Percentiles rank a stretch among this genome's conserved stretches.
phyloP scores from a whole-genome alignment of 2,797 vertebrate genomes.

The Melanotaenia maccullochi region DNA sequence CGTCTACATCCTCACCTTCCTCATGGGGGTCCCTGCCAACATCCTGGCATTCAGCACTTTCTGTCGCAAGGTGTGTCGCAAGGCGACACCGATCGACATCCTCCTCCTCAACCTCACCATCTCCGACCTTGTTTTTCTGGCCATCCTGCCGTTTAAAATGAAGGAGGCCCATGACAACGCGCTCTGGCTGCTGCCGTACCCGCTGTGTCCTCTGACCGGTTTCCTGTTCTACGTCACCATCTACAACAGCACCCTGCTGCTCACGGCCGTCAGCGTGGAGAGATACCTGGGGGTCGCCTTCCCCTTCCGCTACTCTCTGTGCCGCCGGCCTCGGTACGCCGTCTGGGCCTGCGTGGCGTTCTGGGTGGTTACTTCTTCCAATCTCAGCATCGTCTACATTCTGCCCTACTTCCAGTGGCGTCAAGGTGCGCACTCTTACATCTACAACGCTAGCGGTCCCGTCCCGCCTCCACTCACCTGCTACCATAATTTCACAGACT shows the following conservation, averaged over 20 bases:
- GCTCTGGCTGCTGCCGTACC: constrained; percentile 77
- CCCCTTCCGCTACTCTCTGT: constrained; percentile 85
- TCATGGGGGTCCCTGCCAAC: constrained; percentile 87
- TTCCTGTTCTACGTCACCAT: constrained; percentile 91
- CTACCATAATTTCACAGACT: constrained; percentile 80
- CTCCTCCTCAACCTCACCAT: constrained; percentile 90
- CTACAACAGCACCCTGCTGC: constrained; percentile 90
- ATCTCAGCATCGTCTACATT: constrained; percentile 88
- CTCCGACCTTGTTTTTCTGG: constrained; percentile 88
- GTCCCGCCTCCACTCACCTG: constrained; percentile 64
- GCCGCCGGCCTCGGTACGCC: constrained; percentile 79
- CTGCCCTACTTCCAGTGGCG: constrained; percentile 64
- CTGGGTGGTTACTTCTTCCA: constrained; percentile 84
- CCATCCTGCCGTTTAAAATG: constrained; percentile 89
- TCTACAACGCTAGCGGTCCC: not conserved
- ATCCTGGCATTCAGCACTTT: constrained; percentile 85
- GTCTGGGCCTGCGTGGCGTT: constrained; percentile 73
- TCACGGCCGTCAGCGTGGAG: constrained; percentile 88
- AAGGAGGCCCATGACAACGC: constrained; percentile 78
- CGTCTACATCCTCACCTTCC: constrained; percentile 85
- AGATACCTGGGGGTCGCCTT: constrained; percentile 89
- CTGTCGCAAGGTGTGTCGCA: constrained; percentile 75
- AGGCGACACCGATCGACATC: constrained; percentile 82
- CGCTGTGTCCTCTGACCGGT: constrained; percentile 82
- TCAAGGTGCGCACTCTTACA: fast-evolving